Percentiles rank a stretch among this genome's conserved stretches.
Conservation (phyloP, 2,797 vertebrate genomes). For the Bradypus variegatus region DNA sequence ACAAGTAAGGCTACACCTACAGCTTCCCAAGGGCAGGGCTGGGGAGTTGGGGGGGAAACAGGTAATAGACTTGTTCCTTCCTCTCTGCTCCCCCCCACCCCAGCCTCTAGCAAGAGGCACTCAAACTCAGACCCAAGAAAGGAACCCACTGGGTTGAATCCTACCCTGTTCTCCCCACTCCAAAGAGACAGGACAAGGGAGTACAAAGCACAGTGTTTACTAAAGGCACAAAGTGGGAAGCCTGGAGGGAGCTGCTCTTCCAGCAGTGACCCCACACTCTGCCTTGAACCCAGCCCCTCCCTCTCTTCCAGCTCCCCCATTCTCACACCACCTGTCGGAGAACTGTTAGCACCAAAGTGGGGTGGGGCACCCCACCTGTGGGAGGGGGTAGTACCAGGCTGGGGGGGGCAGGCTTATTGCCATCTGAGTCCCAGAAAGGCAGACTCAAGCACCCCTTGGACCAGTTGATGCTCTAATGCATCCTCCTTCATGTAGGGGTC, state of each 20-base stretch:
- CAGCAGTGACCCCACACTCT: constrained; percentile 16
- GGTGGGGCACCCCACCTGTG: constrained; percentile 28
- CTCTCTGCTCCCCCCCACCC: neutral
- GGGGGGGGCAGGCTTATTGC: neutral
- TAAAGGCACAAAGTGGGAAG: constrained; percentile 60
- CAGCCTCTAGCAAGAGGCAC: neutral
- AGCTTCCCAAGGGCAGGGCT: neutral
- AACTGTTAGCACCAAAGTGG: constrained; percentile 66
- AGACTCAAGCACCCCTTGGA: constrained; percentile 13
- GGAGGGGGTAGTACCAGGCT: neutral
- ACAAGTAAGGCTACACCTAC: accelerated
- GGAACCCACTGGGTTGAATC: neutral
- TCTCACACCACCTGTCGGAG: constrained; percentile 54
- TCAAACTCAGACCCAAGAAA: neutral
- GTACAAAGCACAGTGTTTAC: constrained; percentile 71
- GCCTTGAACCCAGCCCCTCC: constrained; percentile 31
- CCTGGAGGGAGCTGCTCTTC: constrained; percentile 38
- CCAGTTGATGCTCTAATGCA: neutral
- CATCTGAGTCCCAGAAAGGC: constrained; percentile 34
- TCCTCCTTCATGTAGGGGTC: neutral
- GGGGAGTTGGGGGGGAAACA: neutral
- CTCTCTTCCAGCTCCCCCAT: constrained; percentile 35
- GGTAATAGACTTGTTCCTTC: neutral
- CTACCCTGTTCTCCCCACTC: neutral
- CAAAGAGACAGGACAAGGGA: constrained; percentile 34